A percentile compares a stretch with the other conserved stretches of the same genome.
Evolutionary conservation across 1,140 invertebrate genomes (phyloP).

Genomic region (Helicoverpa armigera): DNA sequence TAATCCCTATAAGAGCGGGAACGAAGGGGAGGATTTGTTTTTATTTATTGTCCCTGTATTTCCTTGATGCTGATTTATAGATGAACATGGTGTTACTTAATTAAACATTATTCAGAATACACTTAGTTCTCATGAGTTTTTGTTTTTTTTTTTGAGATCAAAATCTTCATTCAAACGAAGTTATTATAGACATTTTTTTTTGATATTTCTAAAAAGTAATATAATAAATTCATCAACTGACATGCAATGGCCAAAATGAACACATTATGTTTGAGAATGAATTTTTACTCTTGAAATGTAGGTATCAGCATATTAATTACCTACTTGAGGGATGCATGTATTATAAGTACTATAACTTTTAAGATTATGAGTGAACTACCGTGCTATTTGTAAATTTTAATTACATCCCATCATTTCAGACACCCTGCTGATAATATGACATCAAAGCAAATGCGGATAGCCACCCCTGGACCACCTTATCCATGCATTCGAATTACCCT

Average conservation of each 20-base stretch:
- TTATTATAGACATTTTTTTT: too few species aligned
- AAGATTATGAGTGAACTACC: conserved; percentile 20
- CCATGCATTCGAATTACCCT: neutral
- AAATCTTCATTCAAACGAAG: too few species aligned
- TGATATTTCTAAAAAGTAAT: too few species aligned
- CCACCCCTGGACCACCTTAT: conserved; percentile 28
- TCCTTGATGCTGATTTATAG: neutral
- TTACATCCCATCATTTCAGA: conserved; percentile 61
- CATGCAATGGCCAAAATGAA: too few species aligned
- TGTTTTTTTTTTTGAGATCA: too few species aligned
- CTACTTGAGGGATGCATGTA: neutral
- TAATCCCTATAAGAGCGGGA: conserved; percentile 34
- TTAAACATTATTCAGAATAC: neutral
- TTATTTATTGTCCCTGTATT: conserved; percentile 35
- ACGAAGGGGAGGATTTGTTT: conserved; percentile 12
- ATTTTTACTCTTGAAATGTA: too few species aligned
- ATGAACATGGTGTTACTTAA: neutral
- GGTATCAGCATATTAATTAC: conserved; percentile 7
- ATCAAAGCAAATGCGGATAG: conserved; percentile 65
- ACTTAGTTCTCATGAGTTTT: neutral
- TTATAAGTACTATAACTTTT: conserved; percentile 33
- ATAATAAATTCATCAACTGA: too few species aligned
- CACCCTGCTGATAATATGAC: conserved; percentile 63
- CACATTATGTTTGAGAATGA: too few species aligned
- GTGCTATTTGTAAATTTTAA: conserved; percentile 56